Evolutionary conservation across 2,113 vertebrate species (phyloP).

Genomic region (Crotalus helleri): DNA sequence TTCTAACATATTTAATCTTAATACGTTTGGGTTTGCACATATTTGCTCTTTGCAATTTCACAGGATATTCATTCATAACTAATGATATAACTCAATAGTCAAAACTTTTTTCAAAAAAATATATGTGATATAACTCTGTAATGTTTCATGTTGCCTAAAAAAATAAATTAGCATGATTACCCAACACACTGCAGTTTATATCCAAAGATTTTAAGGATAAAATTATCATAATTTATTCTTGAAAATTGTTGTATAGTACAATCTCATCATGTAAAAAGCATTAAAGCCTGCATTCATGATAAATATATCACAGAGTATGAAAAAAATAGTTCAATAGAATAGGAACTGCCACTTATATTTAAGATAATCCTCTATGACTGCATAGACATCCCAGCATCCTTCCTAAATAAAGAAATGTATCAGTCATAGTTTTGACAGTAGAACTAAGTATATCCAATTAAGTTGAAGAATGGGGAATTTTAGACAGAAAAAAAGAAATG

Average conservation of each 20-base stretch:
- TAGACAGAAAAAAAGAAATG: neutral
- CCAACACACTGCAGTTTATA: neutral
- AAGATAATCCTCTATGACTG: neutral
- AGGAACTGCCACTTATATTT: neutral
- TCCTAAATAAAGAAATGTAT: neutral
- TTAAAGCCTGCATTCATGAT: neutral
- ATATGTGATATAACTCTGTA: neutral
- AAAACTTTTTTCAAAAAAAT: neutral
- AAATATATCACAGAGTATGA: neutral
- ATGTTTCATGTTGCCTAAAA: neutral
- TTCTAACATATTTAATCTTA: neutral
- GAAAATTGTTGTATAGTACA: neutral
- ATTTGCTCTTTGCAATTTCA: neutral
- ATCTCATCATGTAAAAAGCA: neutral
- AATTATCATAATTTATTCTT: neutral
- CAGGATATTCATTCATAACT: neutral
- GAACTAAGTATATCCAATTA: neutral
- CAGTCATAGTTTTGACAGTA: neutral
- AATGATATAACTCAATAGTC: neutral
- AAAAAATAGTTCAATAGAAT: neutral
- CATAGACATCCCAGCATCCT: neutral
- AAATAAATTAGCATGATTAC: neutral
- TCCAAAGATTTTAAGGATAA: neutral
- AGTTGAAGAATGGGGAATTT: neutral
- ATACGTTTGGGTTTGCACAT: neutral